Base-by-base conservation (phyloP, 2,888 invertebrate species). In the Steinernema scapterisci region DNA sequence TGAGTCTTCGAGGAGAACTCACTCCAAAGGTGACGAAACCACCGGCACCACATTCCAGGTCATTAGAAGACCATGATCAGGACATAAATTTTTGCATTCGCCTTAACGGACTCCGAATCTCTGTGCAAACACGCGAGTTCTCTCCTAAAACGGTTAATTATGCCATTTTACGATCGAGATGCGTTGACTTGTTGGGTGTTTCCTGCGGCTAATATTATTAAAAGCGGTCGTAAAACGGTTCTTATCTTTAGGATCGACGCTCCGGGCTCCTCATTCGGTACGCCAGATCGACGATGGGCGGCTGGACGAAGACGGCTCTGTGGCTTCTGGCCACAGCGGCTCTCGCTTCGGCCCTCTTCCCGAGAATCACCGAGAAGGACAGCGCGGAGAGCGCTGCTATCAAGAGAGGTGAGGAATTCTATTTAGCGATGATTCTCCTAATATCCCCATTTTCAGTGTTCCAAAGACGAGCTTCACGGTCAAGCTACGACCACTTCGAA, bases 261-360 rank as follows among this genome's bases (percentile, higher is more conserved):
- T 38, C 9, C 38, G 38, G 38, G 38, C 38, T 38, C 38, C 38
- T 9, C 38, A 38, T 38, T 38, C 38, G 38, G 38, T 38, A 38
- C 38, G 38, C 38, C 38, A 38, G 38, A 38, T 38, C 38, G 38
- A 38, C 63, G 63, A 63, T 63, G 63, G 63, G 23, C 63, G 27
- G 31, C 38, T 63, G 63, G 63, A 63, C 63, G 63, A 63, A 31
- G 31, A 38, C 38, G 63, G 63, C 63, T 25, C 63, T 63, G 63
- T 27, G 63, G 31, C 63, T 63, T 31, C 31, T 63, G 63, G 63
- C 63, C 63, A 63, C 63, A 11, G 63, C n/a, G 31, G 63, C 63
- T 16, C 31, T 63, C 31, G 38, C 63, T 19, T 63, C 63, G 31
- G 63, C 63, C 31, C 31, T 63, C 25, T 63, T 63, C 38, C 63